Evolutionary conservation across 1,140 invertebrate species (phyloP).

Genomic region (Limonius californicus): DNA sequence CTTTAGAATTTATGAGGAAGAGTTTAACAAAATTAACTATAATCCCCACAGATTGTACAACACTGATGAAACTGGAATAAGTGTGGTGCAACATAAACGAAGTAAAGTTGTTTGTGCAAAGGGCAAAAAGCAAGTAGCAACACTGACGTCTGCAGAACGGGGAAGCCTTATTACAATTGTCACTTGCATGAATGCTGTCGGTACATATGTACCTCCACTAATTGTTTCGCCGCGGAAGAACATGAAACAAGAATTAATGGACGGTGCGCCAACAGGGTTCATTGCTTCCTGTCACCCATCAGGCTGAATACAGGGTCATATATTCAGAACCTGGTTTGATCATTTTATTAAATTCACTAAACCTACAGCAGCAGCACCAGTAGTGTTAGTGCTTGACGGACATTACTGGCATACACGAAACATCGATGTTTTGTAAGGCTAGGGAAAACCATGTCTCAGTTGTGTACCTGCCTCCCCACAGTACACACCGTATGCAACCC

Average conservation of each 20-base stretch:
- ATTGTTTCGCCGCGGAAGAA: slow-evolving; percentile 45
- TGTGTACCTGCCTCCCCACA: not conserved
- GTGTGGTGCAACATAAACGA: not conserved
- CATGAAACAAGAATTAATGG: slow-evolving; percentile 12
- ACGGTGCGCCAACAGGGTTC: not conserved
- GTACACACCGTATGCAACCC: not conserved
- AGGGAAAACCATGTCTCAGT: not conserved
- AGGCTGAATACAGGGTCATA: not conserved
- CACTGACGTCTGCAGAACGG: not conserved
- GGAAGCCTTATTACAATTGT: not conserved
- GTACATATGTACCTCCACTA: slow-evolving; percentile 44
- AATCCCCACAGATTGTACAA: not conserved
- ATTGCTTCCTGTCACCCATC: not conserved
- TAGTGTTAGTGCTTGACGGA: not conserved
- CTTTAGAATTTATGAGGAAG: not conserved
- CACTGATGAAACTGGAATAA: slow-evolving; percentile 29
- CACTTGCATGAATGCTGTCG: slow-evolving; percentile 41
- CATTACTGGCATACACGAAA: not conserved
- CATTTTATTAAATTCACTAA: not conserved
- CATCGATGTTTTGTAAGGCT: not conserved
- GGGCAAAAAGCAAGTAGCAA: slow-evolving; percentile 3
- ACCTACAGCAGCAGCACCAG: not conserved
- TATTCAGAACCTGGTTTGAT: not conserved
- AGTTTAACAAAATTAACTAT: not conserved
- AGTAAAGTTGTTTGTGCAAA: not conserved